These are phyloP conservation scores for Erythrocercus mccallii DNA, from an alignment of 2,113 vertebrate species.

Conservation along the genomic window DNA sequence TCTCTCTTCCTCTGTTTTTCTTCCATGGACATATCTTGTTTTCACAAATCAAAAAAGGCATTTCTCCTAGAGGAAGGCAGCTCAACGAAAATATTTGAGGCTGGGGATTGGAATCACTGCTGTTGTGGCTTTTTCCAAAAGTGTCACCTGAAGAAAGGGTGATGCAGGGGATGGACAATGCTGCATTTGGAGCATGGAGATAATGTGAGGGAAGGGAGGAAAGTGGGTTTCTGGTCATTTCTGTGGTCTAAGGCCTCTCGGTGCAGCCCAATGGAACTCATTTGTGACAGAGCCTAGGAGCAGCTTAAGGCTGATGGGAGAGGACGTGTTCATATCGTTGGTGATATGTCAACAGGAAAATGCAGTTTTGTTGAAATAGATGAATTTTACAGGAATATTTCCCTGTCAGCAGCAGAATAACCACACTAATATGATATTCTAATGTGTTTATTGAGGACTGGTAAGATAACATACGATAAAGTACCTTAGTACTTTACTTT, in stretches of 20 bases:
- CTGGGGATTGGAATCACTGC: background rate
- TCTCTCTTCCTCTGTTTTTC: background rate
- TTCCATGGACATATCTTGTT: background rate
- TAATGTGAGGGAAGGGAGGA: accelerated
- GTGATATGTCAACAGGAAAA: accelerated
- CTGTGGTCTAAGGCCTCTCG: background rate
- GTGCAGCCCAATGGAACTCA: accelerated
- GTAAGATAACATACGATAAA: background rate
- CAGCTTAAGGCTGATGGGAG: accelerated
- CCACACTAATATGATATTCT: accelerated
- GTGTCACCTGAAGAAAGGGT: background rate
- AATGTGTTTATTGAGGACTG: background rate
- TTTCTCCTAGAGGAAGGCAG: background rate
- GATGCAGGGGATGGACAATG: background rate
- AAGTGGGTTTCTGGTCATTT: background rate
- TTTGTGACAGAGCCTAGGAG: background rate
- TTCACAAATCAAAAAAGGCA: background rate
- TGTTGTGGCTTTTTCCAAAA: background rate
- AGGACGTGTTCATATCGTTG: accelerated
- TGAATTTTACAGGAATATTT: background rate
- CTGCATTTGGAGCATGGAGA: background rate
- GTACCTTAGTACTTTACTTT: background rate
- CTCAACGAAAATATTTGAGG: accelerated
- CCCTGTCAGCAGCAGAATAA: background rate
- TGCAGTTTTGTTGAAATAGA: accelerated